A percentile compares a stretch with the other conserved stretches of the same genome.
These are phyloP conservation scores for Panorpa germanica DNA, from an alignment of 2,888 invertebrate genomes.

Conservation along the genomic window DNA sequence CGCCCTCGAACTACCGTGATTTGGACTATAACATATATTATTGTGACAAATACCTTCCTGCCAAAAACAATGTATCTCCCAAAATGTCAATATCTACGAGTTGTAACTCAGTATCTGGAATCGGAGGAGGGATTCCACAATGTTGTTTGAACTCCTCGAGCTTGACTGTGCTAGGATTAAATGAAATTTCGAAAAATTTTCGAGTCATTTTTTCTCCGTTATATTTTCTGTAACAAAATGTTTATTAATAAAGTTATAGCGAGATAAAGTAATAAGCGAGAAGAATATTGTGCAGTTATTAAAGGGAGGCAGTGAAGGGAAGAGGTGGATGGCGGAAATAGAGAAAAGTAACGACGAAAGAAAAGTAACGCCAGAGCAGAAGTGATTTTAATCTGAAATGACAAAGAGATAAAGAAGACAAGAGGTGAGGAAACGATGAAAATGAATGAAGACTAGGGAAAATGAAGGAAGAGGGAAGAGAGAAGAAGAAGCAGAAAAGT, in stretches of 20 bases:
- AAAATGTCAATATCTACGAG: conserved; percentile 17
- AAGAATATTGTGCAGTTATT: too few species aligned
- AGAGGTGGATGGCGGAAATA: too few species aligned
- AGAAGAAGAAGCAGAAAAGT: too few species aligned
- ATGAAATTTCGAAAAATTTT: conserved; percentile 37
- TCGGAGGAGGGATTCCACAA: conserved; percentile 31
- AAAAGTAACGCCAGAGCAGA: too few species aligned
- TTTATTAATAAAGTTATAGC: conserved; percentile 5
- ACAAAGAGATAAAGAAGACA: too few species aligned
- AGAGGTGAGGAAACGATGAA: too few species aligned
- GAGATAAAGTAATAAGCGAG: not conserved
- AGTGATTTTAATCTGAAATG: too few species aligned
- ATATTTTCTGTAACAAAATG: conserved; percentile 24
- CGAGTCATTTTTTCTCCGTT: conserved; percentile 39
- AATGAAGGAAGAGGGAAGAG: too few species aligned
- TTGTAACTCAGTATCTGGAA: conserved; percentile 19
- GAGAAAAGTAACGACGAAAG: too few species aligned
- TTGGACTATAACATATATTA: not conserved
- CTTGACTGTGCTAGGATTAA: conserved; percentile 27
- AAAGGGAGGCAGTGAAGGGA: too few species aligned
- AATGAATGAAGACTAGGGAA: too few species aligned
- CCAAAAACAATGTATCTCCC: conserved; percentile 22
- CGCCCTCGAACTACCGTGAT: too few species aligned
- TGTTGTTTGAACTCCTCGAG: conserved; percentile 27
- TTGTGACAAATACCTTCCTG: conserved; percentile 15